These are phyloP conservation scores for Nomada hirtipes DNA, from an alignment of 2,888 invertebrate genomes.

Conservation along the genomic window DNA sequence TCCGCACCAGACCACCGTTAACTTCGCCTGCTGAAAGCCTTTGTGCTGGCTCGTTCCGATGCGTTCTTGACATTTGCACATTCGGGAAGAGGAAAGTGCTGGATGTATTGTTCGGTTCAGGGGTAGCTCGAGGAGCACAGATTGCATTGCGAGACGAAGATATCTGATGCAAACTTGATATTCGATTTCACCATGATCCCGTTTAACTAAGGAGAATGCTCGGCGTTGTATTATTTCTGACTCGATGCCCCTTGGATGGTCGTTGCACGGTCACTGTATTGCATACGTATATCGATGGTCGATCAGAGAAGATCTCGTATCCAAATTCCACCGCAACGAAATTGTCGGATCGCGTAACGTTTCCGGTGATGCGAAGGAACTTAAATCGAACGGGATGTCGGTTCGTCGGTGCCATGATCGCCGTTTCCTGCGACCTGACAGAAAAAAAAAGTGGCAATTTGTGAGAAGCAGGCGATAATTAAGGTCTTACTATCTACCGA, in stretches of 20 bases:
- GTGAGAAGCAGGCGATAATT: slow-evolving; percentile 53
- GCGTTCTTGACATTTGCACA: slow-evolving; percentile 40
- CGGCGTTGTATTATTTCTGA: no score
- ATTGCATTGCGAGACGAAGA: no score
- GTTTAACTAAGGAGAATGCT: no score
- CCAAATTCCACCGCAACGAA: no score
- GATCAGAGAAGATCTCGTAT: no score
- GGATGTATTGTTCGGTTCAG: background rate
- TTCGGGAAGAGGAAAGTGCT: slow-evolving; percentile 4
- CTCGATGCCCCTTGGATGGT: no score
- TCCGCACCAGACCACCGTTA: slow-evolving; percentile 44
- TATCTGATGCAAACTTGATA: no score
- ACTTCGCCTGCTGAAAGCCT: slow-evolving; percentile 13
- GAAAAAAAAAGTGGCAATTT: slow-evolving; percentile 30
- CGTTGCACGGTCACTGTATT: no score
- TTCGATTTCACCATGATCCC: no score
- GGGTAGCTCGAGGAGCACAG: no score
- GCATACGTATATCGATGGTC: no score
- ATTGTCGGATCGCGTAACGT: background rate
- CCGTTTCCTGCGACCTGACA: background rate
- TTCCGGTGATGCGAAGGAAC: slow-evolving; percentile 27
- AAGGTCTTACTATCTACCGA: slow-evolving; percentile 39
- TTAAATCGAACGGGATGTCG: background rate
- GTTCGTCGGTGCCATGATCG: slow-evolving; percentile 17
- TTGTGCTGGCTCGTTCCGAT: slow-evolving; percentile 6